A percentile compares a stretch with the other conserved stretches of the same genome.
phyloP scores from a whole-genome alignment of 2,797 vertebrate genomes.

The Simalia tracyae region DNA sequence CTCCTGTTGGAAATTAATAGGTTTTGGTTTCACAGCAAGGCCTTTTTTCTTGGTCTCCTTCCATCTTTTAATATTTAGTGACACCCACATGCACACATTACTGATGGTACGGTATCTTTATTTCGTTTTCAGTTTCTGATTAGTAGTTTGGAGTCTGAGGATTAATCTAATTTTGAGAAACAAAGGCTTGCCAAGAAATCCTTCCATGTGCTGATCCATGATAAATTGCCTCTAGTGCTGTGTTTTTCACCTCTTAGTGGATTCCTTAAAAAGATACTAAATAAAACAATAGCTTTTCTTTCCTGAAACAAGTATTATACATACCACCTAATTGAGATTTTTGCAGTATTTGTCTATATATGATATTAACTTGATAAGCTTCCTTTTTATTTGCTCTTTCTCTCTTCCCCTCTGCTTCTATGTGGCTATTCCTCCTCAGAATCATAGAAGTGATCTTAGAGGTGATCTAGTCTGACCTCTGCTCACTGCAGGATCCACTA shows the following conservation, averaged over 20 bases:
- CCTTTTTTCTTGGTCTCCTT: background rate
- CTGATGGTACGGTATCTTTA: background rate
- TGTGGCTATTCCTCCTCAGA: background rate
- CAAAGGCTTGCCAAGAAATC: background rate
- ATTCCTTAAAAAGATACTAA: background rate
- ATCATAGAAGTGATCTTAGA: background rate
- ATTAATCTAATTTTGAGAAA: background rate
- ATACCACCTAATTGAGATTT: background rate
- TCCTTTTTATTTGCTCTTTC: background rate
- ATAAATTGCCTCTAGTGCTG: background rate
- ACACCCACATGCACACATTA: background rate
- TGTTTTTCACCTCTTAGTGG: background rate
- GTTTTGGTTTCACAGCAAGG: background rate
- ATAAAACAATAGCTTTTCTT: background rate
- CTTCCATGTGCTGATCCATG: background rate
- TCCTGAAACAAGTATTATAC: background rate
- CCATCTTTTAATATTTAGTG: background rate
- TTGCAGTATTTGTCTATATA: background rate
- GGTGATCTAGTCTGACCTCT: background rate
- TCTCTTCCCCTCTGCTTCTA: background rate
- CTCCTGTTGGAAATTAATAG: background rate
- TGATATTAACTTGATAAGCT: background rate
- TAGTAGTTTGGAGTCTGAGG: background rate
- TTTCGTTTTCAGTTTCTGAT: slow-evolving; percentile 17
- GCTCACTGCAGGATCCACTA: background rate